These are phyloP conservation scores for Rhinopomastus cyanomelas DNA, from an alignment of 2,113 vertebrate species.

Conservation along the genomic window DNA sequence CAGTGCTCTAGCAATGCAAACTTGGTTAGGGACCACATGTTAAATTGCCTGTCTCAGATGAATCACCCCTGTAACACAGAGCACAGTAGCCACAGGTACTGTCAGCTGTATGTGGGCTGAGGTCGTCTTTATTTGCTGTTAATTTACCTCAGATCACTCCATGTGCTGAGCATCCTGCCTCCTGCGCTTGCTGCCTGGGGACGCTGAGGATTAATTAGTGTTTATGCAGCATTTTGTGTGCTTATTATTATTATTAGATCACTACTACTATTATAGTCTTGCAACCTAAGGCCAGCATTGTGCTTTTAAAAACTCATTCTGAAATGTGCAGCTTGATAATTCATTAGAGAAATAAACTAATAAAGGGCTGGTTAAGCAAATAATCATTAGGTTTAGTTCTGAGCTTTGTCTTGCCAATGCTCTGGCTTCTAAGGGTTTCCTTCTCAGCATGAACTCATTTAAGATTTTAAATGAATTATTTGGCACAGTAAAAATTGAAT, in stretches of 20 bases:
- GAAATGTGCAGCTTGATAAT: slow-evolving; percentile 15
- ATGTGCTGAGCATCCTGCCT: slow-evolving; percentile 32
- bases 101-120: neutral
- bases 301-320: slow-evolving; percentile 30
- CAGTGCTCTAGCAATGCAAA: neutral
- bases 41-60: neutral
- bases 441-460: slow-evolving; percentile 61
- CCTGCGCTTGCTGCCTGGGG: slow-evolving; percentile 45
- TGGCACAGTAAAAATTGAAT: slow-evolving; percentile 46
- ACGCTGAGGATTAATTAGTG: slow-evolving; percentile 60
- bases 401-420: neutral
- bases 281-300: slow-evolving; percentile 21
- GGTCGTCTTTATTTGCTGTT: neutral
- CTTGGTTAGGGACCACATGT: neutral
- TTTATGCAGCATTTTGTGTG: slow-evolving; percentile 60
- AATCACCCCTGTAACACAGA: neutral
- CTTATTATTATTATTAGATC: slow-evolving; percentile 57
- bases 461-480: slow-evolving; percentile 57
- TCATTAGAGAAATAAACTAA: slow-evolving; percentile 47
- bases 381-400: slow-evolving; percentile 2
- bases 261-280: slow-evolving; percentile 25
- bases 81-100: neutral
- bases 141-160: slow-evolving; percentile 30
- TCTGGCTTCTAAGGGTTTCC: neutral
- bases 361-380: slow-evolving; percentile 20